Evolutionary conservation across 2,888 invertebrate genomes (phyloP).

Genomic region (Polydrusus cervinus): DNA sequence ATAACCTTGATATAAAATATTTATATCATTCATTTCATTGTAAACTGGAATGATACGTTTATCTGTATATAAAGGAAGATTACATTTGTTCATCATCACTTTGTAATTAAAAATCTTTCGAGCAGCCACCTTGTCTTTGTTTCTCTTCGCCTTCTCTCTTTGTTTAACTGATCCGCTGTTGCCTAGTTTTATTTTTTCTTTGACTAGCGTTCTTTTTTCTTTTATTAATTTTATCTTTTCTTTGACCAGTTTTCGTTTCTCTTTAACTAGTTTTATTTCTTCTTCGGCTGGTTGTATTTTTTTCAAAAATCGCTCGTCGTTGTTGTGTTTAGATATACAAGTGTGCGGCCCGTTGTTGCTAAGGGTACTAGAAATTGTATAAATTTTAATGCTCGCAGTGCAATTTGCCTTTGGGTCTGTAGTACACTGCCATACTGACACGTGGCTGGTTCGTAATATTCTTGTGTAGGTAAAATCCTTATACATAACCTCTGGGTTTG

Average conservation of each 20-base stretch:
- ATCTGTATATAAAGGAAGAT: neutral
- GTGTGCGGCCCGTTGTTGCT: neutral
- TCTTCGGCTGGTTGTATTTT: neutral
- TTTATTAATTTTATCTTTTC: neutral
- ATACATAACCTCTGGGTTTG: neutral
- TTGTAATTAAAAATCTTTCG: neutral
- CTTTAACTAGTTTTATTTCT: no score
- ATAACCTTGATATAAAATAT: constrained; percentile 12
- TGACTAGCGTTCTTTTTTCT: no score
- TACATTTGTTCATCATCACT: neutral
- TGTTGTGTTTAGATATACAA: neutral
- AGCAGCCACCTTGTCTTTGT: neutral
- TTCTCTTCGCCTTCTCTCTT: neutral
- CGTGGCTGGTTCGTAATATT: constrained; percentile 1
- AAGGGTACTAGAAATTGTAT: neutral
- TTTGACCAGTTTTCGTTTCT: neutral
- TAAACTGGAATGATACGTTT: constrained; percentile 6
- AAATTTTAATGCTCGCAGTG: neutral
- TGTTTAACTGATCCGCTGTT: neutral
- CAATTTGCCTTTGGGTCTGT: neutral
- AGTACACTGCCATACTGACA: constrained; percentile 10
- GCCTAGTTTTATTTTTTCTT: neutral
- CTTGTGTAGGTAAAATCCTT: neutral
- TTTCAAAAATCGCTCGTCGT: no score
- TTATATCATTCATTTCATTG: neutral